These are phyloP conservation scores for Chlorodrepanis virens DNA, from an alignment of 2,113 vertebrate genomes.

Conservation along the genomic window DNA sequence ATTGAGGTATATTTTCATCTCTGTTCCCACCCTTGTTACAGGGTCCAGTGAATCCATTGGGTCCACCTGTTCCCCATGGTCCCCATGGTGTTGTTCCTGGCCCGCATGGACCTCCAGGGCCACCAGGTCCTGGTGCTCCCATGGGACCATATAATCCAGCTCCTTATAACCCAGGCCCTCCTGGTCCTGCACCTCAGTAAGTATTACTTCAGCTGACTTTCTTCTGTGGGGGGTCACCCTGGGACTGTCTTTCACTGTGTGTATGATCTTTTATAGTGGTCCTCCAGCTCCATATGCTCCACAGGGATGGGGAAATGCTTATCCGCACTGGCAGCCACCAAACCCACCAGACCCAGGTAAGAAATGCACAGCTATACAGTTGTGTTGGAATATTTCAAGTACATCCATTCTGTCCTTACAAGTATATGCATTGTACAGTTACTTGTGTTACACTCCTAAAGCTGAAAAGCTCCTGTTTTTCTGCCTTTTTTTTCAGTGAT, in stretches of 20 bases:
- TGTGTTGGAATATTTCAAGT: neutral
- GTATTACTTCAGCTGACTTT: slow-evolving; percentile 21
- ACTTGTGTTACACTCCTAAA: neutral
- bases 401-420: neutral
- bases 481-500: neutral
- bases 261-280: slow-evolving; percentile 73
- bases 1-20: neutral
- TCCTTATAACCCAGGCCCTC: slow-evolving; percentile 95
- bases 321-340: slow-evolving; percentile 95
- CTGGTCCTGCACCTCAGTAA: slow-evolving; percentile 93
- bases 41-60: slow-evolving; percentile 96
- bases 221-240: neutral
- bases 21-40: slow-evolving; percentile 14
- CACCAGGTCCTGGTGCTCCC: slow-evolving; percentile 90
- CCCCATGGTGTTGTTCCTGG: slow-evolving; percentile 94
- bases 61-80: slow-evolving; percentile 94
- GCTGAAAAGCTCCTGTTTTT: neutral
- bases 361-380: neutral
- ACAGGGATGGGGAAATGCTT: slow-evolving; percentile 97
- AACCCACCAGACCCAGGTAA: slow-evolving; percentile 96
- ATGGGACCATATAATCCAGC: slow-evolving; percentile 98
- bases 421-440: neutral
- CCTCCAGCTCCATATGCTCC: slow-evolving; percentile 95
- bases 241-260: neutral
- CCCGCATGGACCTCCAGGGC: slow-evolving; percentile 87